phyloP scores from a whole-genome alignment of 1,140 invertebrate genomes.

The Zeugodacus cucurbitae region DNA sequence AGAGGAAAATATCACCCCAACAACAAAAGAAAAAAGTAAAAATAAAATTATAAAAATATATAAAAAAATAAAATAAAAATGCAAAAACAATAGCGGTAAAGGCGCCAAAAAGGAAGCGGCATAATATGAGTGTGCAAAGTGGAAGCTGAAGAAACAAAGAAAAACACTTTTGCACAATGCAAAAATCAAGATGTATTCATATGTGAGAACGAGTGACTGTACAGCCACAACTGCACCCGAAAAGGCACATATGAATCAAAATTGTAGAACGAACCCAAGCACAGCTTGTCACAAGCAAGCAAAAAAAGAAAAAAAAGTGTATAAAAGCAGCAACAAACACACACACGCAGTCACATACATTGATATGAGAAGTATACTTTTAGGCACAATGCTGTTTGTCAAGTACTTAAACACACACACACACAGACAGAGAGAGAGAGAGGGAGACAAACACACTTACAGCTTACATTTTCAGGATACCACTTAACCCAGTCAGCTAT shows the following conservation, averaged over 20 bases:
- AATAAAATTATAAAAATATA: background rate
- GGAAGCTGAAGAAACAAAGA: constrained; percentile 32
- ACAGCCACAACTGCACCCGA: no score
- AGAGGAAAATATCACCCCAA: background rate
- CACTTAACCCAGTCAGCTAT: constrained; percentile 30
- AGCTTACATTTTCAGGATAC: background rate
- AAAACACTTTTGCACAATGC: constrained; percentile 20
- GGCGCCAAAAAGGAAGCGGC: background rate
- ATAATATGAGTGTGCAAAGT: constrained; percentile 19
- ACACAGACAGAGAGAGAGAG: no score
- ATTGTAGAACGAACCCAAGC: background rate
- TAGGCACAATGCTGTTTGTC: constrained; percentile 28
- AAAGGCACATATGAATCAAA: constrained; percentile 11
- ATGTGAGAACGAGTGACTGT: background rate
- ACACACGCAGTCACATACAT: background rate
- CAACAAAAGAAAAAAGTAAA: background rate
- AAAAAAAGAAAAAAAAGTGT: background rate
- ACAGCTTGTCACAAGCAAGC: constrained; percentile 1
- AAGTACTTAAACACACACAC: background rate
- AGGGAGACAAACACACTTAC: background rate
- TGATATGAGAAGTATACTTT: background rate
- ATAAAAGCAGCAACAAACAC: background rate
- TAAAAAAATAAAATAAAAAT: background rate
- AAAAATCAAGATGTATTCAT: background rate
- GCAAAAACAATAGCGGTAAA: background rate